Evolutionary conservation across 2,888 invertebrate genomes (phyloP).

Genomic region (Argyresthia albistria): DNA sequence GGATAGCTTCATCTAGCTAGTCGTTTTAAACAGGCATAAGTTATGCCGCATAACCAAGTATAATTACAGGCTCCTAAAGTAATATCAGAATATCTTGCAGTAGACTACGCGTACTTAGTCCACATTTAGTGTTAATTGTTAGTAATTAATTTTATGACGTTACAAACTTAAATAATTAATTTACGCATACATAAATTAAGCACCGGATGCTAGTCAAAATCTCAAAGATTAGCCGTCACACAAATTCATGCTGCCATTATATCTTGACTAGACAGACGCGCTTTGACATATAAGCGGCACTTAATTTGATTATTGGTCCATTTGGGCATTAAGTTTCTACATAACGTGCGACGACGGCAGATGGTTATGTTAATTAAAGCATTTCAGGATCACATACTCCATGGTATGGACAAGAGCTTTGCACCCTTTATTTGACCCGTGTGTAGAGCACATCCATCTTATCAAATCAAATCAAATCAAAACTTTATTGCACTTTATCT

Average conservation of each 20-base stretch:
- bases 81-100: too few species aligned
- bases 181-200: neutral
- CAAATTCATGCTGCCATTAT: neutral
- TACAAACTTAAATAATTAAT: neutral
- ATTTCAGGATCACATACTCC: conserved; percentile 17
- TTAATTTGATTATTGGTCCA: too few species aligned
- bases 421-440: conserved; percentile 14
- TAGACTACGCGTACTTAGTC: too few species aligned
- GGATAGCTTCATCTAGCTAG: neutral
- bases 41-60: too few species aligned
- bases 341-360: neutral
- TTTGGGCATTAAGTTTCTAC: neutral
- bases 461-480: too few species aligned
- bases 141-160: too few species aligned
- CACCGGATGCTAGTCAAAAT: neutral
- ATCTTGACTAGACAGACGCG: neutral
- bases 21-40: too few species aligned
- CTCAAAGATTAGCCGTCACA: neutral
- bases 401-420: conserved; percentile 20
- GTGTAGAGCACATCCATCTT: conserved; percentile 4
- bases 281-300: too few species aligned
- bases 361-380: conserved; percentile 24
- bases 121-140: too few species aligned
- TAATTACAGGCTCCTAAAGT: too few species aligned
- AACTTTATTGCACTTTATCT: too few species aligned